These are phyloP conservation scores for Lydus trimaculatus DNA, from an alignment of 2,888 invertebrate genomes.

Conservation along the genomic window DNA sequence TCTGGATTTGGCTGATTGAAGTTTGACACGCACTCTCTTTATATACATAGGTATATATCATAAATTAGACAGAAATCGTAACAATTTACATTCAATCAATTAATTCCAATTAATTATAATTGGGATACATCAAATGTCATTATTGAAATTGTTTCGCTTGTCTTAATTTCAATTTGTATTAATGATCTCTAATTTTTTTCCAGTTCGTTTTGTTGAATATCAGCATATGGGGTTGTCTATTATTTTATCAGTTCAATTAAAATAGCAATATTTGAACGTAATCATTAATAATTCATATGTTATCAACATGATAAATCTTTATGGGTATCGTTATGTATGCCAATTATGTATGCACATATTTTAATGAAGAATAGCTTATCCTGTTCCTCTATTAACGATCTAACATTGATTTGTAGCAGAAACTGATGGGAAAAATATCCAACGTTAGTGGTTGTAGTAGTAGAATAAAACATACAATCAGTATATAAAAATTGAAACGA, in stretches of 20 bases:
- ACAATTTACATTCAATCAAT: not conserved
- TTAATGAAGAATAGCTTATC: conserved; percentile 31
- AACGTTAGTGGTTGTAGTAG: not conserved
- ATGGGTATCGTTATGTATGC: conserved; percentile 53
- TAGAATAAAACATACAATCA: not conserved
- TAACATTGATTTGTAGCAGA: conserved; percentile 21
- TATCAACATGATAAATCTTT: conserved; percentile 59
- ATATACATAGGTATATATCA: conserved; percentile 24
- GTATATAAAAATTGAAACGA: not conserved
- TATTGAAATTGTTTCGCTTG: not conserved
- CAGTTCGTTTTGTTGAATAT: not conserved
- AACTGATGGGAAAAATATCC: not conserved
- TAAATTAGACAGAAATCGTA: not conserved
- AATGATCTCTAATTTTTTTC: not conserved
- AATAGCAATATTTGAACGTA: conserved; percentile 51
- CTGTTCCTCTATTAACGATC: conserved; percentile 23
- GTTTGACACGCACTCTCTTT: conserved; percentile 35
- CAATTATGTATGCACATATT: conserved; percentile 59
- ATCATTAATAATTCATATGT: conserved; percentile 60
- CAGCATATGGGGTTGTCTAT: not conserved
- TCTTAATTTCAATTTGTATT: not conserved
- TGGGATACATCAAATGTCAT: not conserved
- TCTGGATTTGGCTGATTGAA: conserved; percentile 35
- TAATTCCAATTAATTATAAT: not conserved
- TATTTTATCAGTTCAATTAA: conserved; percentile 46